Conservation (phyloP, 2,797 vertebrate species). For the Hydrocynus forskahlii region DNA sequence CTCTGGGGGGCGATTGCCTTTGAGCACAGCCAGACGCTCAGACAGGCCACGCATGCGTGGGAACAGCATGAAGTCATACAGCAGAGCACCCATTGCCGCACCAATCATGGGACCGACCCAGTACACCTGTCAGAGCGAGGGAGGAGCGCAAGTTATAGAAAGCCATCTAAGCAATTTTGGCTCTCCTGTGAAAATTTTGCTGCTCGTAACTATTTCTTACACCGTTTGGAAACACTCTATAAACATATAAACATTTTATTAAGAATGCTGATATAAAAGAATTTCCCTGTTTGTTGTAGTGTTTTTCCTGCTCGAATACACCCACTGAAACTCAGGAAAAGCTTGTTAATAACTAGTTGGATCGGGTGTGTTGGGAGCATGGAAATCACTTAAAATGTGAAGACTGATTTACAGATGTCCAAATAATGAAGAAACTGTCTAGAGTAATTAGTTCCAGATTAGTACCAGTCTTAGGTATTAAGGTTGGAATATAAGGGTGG, state of each 20-base stretch:
- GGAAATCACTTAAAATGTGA: too few species aligned
- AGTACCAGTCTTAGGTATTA: too few species aligned
- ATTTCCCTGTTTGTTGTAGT: too few species aligned
- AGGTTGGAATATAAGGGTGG: too few species aligned
- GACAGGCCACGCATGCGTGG: conserved; percentile 87
- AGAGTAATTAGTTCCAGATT: too few species aligned
- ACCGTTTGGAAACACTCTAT: neutral
- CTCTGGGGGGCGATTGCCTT: conserved; percentile 81
- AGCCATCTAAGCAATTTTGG: neutral
- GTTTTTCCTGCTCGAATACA: too few species aligned
- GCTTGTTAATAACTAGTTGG: too few species aligned
- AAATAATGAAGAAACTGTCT: too few species aligned
- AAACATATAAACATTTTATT: neutral
- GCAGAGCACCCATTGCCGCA: conserved; percentile 84
- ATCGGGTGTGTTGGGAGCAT: too few species aligned
- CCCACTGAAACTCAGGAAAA: too few species aligned
- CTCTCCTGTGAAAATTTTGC: neutral
- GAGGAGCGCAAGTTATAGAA: conserved; percentile 24
- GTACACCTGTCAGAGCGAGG: conserved; percentile 79
- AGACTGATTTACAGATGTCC: too few species aligned
- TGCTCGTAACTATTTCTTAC: neutral
- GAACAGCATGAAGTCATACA: conserved; percentile 93
- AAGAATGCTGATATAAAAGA: neutral
- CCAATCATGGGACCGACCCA: conserved; percentile 96
- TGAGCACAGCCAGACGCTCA: conserved; percentile 89